Percentiles rank a stretch among this genome's conserved stretches.
These are phyloP conservation scores for Andrena minutula DNA, from an alignment of 2,888 invertebrate species.

Conservation along the genomic window DNA sequence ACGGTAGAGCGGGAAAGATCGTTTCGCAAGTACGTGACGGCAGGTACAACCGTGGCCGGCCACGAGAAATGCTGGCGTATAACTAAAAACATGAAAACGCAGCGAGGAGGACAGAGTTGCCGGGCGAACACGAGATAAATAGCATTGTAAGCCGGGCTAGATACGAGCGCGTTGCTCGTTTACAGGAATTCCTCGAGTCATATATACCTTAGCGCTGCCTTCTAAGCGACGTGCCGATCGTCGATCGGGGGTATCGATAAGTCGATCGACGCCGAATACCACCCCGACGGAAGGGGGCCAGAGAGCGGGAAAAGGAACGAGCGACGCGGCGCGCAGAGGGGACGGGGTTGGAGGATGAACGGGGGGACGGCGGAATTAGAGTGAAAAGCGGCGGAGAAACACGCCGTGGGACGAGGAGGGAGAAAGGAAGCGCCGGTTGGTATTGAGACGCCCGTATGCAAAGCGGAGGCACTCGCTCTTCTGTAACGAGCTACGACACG, in stretches of 20 bases:
- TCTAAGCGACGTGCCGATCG: conserved; percentile 60
- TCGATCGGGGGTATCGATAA: conserved; percentile 64
- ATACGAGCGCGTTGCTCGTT: conserved; percentile 55
- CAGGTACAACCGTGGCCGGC: conserved; percentile 21
- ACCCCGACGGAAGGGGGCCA: conserved; percentile 30
- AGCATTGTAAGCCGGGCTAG: conserved; percentile 50
- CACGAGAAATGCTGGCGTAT: conserved; percentile 32
- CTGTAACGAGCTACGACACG: conserved; percentile 75
- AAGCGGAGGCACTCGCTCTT: conserved; percentile 74
- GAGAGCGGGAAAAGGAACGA: not conserved
- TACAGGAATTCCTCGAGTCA: conserved; percentile 64
- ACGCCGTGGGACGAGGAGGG: conserved; percentile 20
- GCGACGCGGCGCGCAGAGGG: not conserved
- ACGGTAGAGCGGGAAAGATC: conserved; percentile 9
- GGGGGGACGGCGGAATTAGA: conserved; percentile 25
- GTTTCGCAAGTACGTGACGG: conserved; percentile 35
- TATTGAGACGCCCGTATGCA: conserved; percentile 77
- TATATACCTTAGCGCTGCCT: conserved; percentile 54
- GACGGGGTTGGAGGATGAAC: not conserved
- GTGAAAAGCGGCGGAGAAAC: conserved; percentile 35
- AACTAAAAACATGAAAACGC: conserved; percentile 60
- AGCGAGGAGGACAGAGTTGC: conserved; percentile 33
- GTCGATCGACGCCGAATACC: conserved; percentile 66
- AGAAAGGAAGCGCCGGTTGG: conserved; percentile 53
- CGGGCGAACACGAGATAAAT: conserved; percentile 56